Percentiles rank a stretch among this genome's conserved stretches.
These are phyloP conservation scores for Acanthosepion esculentum DNA, from an alignment of 2,888 invertebrate genomes.

Conservation along the genomic window DNA sequence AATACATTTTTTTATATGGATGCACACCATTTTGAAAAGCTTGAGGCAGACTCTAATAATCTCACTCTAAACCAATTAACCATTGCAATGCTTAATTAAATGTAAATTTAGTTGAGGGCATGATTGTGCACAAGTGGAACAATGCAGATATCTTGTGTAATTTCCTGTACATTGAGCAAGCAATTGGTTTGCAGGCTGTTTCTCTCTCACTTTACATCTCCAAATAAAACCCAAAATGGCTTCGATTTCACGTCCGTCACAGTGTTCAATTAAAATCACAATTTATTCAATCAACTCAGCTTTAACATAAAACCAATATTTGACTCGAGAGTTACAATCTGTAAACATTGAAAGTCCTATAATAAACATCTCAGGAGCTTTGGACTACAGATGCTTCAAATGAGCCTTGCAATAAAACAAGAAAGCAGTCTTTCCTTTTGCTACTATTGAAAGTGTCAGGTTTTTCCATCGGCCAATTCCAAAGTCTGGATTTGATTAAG, in stretches of 20 bases:
- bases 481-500: not conserved
- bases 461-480: not conserved
- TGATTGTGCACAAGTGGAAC: not conserved
- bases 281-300: not conserved
- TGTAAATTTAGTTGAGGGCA: not conserved
- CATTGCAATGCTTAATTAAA: slow-evolving; percentile 22
- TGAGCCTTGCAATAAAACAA: not conserved
- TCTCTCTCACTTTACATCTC: not conserved
- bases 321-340: not conserved
- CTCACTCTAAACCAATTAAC: not conserved
- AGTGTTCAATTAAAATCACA: slow-evolving; percentile 10
- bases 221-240: not conserved
- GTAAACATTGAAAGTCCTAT: not conserved
- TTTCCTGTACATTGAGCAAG: not conserved
- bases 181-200: not conserved
- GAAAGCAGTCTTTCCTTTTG: not conserved
- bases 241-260: not conserved
- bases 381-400: not conserved
- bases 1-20: not conserved
- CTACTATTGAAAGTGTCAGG: not conserved
- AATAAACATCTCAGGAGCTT: not conserved
- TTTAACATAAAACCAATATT: not conserved
- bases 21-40: not conserved
- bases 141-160: not conserved
- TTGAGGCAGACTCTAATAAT: not conserved